A percentile compares a stretch with the other conserved stretches of the same genome.
Conservation (phyloP, 64 coral and sea anemone species). For the Porites lutea region DNA sequence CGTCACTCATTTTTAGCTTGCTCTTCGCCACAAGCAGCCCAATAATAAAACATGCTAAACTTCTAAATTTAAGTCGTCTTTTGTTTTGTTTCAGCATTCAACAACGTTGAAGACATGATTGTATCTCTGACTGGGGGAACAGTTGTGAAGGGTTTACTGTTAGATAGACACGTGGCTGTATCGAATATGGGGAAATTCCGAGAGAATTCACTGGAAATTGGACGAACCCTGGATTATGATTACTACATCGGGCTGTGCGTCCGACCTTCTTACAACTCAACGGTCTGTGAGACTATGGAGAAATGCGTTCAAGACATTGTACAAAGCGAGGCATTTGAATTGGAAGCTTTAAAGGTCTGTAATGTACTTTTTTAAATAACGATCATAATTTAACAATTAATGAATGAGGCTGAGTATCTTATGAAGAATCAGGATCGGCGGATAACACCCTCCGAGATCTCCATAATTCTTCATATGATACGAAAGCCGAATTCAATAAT, state of each 20-base stretch:
- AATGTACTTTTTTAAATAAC: background rate
- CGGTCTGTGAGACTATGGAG: background rate
- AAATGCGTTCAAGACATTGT: slow-evolving; percentile 17
- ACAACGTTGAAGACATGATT: slow-evolving; percentile 49
- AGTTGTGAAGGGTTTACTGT: slow-evolving; percentile 63
- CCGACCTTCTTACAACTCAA: slow-evolving; percentile 13
- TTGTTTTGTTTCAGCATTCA: slow-evolving; percentile 18
- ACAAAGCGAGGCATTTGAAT: background rate
- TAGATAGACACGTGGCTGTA: slow-evolving; percentile 81
- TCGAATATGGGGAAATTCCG: background rate
- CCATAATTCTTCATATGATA: too few species aligned
- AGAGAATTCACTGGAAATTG: slow-evolving; percentile 52
- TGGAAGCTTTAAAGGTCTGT: slow-evolving; percentile 8
- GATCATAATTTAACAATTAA: too few species aligned
- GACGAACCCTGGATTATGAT: slow-evolving; percentile 46
- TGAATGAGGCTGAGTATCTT: too few species aligned
- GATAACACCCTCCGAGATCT: too few species aligned
- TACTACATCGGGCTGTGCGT: slow-evolving; percentile 28
- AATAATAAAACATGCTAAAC: too few species aligned
- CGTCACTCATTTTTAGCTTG: too few species aligned
- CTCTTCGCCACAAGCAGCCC: too few species aligned
- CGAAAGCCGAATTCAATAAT: too few species aligned
- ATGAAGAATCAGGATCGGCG: too few species aligned
- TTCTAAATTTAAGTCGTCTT: background rate
- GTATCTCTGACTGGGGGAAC: background rate